phyloP scores from a whole-genome alignment of 2,797 vertebrate genomes.

The Dipus sagitta region DNA sequence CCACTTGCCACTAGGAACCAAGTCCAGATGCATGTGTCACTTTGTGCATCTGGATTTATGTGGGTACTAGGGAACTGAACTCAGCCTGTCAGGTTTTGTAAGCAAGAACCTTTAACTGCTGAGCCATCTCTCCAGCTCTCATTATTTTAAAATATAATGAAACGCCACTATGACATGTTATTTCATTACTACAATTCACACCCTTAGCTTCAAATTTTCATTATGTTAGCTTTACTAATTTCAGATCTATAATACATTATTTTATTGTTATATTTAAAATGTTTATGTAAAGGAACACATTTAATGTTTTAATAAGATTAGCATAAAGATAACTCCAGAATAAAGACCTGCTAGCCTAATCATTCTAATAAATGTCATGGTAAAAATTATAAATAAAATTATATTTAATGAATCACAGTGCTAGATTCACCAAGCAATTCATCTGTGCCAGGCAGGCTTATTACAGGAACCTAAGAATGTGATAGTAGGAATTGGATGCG shows the following conservation, averaged over 20 bases:
- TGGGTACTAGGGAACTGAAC: too few species aligned
- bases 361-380: background rate
- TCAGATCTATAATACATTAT: background rate
- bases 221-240: background rate
- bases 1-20: too few species aligned
- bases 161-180: background rate
- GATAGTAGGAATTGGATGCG: background rate
- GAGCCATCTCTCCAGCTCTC: too few species aligned
- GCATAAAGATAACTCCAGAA: background rate
- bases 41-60: too few species aligned
- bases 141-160: background rate
- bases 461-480: background rate
- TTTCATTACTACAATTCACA: background rate
- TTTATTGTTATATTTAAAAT: background rate
- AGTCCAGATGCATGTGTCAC: too few species aligned
- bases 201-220: background rate
- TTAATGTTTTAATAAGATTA: background rate
- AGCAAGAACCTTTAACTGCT: too few species aligned
- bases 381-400: slow-evolving; percentile 36
- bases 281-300: background rate
- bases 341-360: background rate
- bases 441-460: background rate
- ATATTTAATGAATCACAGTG: background rate
- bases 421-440: background rate
- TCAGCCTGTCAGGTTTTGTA: too few species aligned